These are phyloP conservation scores for Sminthurinus aureus DNA, from an alignment of 2,888 invertebrate genomes.

Conservation along the genomic window DNA sequence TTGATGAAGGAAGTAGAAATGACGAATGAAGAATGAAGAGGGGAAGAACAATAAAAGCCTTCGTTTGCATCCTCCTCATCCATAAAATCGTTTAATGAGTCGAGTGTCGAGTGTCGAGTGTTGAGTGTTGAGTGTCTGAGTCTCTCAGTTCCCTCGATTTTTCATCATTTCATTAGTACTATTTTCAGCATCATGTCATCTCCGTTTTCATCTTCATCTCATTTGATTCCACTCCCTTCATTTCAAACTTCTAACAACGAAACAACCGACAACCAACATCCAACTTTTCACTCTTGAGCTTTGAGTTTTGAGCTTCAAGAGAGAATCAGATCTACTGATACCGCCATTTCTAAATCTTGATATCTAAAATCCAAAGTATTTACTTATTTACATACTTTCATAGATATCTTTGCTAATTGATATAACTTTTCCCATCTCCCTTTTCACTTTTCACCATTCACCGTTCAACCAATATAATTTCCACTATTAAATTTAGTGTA, in stretches of 20 bases:
- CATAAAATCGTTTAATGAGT: constrained; percentile 29
- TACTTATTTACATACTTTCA: no score
- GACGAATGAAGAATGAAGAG: background rate
- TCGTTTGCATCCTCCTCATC: constrained; percentile 15
- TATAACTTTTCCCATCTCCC: no score
- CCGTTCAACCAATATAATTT: no score
- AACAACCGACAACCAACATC: no score
- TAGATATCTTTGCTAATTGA: no score
- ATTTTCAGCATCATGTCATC: background rate
- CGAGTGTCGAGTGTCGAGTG: constrained; percentile 1
- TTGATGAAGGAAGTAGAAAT: background rate
- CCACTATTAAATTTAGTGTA: no score
- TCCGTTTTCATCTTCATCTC: background rate
- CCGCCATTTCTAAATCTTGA: no score
- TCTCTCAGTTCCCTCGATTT: background rate
- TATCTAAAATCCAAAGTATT: no score
- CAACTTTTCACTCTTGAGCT: background rate
- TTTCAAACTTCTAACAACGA: no score
- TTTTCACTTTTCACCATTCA: no score
- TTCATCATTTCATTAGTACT: constrained; percentile 3
- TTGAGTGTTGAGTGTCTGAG: background rate
- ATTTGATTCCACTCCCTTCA: background rate
- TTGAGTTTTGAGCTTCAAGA: background rate
- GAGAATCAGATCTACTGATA: no score
- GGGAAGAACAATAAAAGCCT: constrained; percentile 2